phyloP scores from a whole-genome alignment of 1,140 invertebrate species.

The Conopomorpha cramerella region DNA sequence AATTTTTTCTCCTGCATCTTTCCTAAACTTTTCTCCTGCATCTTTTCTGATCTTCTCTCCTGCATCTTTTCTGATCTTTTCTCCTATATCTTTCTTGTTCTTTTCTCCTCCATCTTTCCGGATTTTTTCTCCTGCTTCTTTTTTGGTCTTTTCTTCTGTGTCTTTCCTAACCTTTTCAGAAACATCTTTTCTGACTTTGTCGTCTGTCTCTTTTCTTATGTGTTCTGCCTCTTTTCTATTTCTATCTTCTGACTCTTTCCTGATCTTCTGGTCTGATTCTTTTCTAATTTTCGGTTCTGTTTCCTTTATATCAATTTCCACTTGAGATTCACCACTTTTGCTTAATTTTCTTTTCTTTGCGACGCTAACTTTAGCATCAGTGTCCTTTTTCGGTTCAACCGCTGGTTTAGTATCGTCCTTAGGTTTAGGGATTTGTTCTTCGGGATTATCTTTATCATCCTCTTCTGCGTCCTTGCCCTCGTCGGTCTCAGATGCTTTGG shows the following conservation, averaged over 20 bases:
- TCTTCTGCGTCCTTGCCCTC: conserved; percentile 11
- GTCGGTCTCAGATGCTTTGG: conserved; percentile 12
- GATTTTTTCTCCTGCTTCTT: conserved; percentile 11
- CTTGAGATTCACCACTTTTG: no score
- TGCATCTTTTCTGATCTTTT: not conserved
- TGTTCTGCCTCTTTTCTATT: no score
- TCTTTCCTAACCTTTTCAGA: conserved; percentile 5
- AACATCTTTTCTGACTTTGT: conserved; percentile 5
- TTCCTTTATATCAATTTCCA: no score
- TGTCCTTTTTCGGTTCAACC: no score
- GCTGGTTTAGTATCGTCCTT: conserved; percentile 8
- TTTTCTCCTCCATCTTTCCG: conserved; percentile 11
- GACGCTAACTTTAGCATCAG: no score
- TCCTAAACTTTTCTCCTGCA: not conserved
- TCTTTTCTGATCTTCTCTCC: not conserved
- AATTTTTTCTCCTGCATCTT: conserved; percentile 2
- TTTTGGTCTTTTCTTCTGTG: conserved; percentile 5
- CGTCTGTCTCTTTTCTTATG: no score
- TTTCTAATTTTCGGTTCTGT: no score
- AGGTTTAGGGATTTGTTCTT: conserved; percentile 5
- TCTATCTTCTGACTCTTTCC: no score
- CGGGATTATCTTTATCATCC: conserved; percentile 4
- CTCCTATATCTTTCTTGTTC: conserved; percentile 5
- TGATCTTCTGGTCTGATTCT: no score
- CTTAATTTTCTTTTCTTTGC: no score